Evolutionary conservation across 2,797 vertebrate genomes (phyloP), one percentile per base, ranked within the genome.

Genomic region (Holocentrus rufus): DNA sequence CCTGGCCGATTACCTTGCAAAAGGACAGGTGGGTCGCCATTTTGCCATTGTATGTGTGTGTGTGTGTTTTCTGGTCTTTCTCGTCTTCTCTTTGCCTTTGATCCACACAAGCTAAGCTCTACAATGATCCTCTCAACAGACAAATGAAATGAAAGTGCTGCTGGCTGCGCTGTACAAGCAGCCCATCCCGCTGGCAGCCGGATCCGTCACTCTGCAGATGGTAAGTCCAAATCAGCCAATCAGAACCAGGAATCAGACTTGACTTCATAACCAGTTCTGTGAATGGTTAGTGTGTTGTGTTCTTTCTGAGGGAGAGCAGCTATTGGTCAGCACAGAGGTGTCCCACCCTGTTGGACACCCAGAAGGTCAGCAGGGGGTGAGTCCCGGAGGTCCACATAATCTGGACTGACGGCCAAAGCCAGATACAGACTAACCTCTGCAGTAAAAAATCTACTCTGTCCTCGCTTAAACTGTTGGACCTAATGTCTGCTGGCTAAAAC

Each of bases 1-100:
- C 57, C 82, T 97, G 53, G 96, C 96, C 0, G 96, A 97, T 72
- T 94, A 92, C 76, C 77, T 95, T 49, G 87, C 90, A 0, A 96
- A 96, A 86, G 89, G 94, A 65, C 96, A 97, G 92, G 96, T 97
- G 81, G 91, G 81, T 30, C n/a, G 50, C 2, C 1, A 2, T 34
- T 39, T n/a, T n/a, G n/a, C n/a, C n/a, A n/a, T n/a, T n/a, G n/a
- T n/a, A n/a, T n/a, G n/a, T n/a, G 11, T 13, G 15, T 34, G 1
- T 44, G 47, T 42, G 15, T 1, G 11, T 63, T n/a, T 22, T 49
- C 7, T 13, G 1, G 8, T 30, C 15, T 52, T 13, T 31, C 17
- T 74, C 0, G 15, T 61, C 36, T 55, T 46, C n/a, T 49, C 2
- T 27, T 14, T 9, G n/a, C 31, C 2, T 66, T 27, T 13, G 53